These are phyloP conservation scores for Panopea generosa DNA, from an alignment of 2,888 invertebrate species.

Conservation along the genomic window DNA sequence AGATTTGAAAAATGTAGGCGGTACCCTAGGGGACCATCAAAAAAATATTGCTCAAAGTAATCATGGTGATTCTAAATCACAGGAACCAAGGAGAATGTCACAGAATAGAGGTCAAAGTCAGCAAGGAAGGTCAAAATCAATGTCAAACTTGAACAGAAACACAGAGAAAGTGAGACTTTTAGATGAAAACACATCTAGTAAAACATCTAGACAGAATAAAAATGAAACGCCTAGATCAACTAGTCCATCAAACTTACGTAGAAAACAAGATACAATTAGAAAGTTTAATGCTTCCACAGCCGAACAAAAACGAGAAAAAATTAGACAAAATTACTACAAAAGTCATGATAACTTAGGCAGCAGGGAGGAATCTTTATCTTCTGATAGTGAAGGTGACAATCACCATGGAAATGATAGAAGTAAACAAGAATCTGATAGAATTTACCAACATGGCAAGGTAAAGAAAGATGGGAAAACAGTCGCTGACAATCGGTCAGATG, in stretches of 20 bases:
- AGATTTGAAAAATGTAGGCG: background rate
- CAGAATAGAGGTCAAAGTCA: slow-evolving; percentile 21
- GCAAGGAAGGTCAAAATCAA: slow-evolving; percentile 51
- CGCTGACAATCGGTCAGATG: slow-evolving; percentile 59
- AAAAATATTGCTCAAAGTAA: slow-evolving; percentile 12
- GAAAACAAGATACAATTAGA: slow-evolving; percentile 56
- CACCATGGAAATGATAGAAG: background rate
- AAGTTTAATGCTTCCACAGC: slow-evolving; percentile 38
- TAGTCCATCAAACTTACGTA: slow-evolving; percentile 38
- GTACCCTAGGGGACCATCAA: background rate
- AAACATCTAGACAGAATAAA: slow-evolving; percentile 11
- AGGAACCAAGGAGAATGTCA: slow-evolving; percentile 20
- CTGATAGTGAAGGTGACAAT: slow-evolving; percentile 15
- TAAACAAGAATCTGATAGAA: background rate
- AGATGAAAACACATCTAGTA: slow-evolving; percentile 9
- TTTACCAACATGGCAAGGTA: background rate
- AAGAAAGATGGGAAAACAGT: slow-evolving; percentile 20
- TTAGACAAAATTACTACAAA: slow-evolving; percentile 35
- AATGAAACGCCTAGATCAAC: slow-evolving; percentile 34
- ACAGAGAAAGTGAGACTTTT: slow-evolving; percentile 10
- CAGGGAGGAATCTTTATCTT: slow-evolving; percentile 5
- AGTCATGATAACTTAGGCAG: background rate
- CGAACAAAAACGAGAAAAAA: slow-evolving; percentile 46
- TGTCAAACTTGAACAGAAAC: slow-evolving; percentile 21
- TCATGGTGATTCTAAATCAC: slow-evolving; percentile 18